Conservation (phyloP, 2,113 vertebrate species). For the Sciurus niger region DNA sequence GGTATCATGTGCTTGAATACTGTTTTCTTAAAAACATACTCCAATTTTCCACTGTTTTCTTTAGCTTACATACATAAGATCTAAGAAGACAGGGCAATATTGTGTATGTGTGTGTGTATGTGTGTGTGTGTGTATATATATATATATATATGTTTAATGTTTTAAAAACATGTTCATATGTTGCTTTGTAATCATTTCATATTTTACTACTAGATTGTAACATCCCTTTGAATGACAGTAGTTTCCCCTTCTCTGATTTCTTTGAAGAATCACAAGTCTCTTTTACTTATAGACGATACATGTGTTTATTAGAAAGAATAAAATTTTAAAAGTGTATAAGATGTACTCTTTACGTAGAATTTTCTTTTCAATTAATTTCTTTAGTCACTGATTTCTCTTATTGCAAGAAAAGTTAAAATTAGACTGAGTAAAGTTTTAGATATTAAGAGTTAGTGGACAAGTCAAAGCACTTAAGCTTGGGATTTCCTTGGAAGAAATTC, state of each 20-base stretch:
- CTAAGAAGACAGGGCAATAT: not conserved
- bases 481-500: conserved; percentile 24
- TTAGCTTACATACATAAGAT: not conserved
- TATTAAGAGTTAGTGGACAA: not conserved
- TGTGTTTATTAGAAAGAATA: not conserved
- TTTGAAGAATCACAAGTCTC: not conserved
- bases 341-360: not conserved
- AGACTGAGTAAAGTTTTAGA: not conserved
- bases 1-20: not conserved
- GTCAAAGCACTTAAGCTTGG: not conserved
- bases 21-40: not conserved
- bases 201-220: not conserved
- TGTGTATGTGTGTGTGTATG: not conserved
- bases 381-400: not conserved
- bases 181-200: not conserved
- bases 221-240: not conserved
- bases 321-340: not conserved
- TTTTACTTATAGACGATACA: not conserved
- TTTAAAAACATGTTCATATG: not conserved
- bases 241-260: not conserved
- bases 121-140: not conserved
- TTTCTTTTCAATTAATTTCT: not conserved
- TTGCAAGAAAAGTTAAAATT: not conserved
- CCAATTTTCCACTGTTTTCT: not conserved
- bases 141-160: not conserved